A percentile compares a stretch with the other conserved stretches of the same genome.
phyloP scores from a whole-genome alignment of 2,113 vertebrate species.

The Rhinolophus sinicus region DNA sequence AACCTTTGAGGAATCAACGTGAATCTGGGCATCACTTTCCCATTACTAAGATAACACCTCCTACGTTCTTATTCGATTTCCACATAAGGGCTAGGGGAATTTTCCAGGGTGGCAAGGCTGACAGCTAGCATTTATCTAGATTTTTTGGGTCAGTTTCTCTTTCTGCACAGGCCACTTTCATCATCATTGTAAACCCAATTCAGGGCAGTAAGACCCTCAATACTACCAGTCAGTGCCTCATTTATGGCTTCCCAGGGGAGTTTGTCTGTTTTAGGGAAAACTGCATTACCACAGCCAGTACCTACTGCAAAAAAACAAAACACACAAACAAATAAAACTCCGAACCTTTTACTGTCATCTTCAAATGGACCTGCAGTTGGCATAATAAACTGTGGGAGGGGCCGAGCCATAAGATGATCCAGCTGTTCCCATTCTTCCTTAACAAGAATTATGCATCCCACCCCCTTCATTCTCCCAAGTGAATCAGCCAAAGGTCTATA shows the following conservation, averaged over 20 bases:
- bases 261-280: slow-evolving; percentile 14
- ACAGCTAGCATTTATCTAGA: slow-evolving; percentile 60
- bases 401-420: background rate
- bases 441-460: background rate
- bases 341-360: background rate
- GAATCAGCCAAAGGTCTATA: background rate
- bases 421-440: background rate
- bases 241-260: slow-evolving; percentile 40
- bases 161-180: slow-evolving; percentile 22
- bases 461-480: background rate
- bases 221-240: background rate
- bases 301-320: background rate
- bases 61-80: background rate
- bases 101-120: slow-evolving; percentile 11
- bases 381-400: background rate
- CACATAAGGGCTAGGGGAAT: background rate
- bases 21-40: slow-evolving; percentile 5
- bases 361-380: background rate
- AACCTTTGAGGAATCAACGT: background rate
- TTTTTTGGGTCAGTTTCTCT: slow-evolving; percentile 52
- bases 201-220: background rate
- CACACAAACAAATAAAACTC: background rate
- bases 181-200: slow-evolving; percentile 53
- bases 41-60: background rate
- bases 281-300: background rate